phyloP scores from a whole-genome alignment of 2,888 invertebrate species.

The Elaeidobius kamerunicus region DNA sequence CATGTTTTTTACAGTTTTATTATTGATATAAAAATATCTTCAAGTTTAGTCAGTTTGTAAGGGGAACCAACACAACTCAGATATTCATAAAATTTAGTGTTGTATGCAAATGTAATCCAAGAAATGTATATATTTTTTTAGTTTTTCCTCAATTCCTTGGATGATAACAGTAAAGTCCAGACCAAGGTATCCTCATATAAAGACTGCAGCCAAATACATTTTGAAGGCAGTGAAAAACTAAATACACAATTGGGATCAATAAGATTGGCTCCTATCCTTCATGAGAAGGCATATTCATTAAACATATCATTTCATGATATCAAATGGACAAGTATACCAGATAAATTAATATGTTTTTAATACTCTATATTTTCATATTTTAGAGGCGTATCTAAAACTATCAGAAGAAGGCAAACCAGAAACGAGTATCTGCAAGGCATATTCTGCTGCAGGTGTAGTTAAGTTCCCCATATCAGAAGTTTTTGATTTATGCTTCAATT shows the following conservation, averaged over 20 bases:
- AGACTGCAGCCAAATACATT: conserved; percentile 21
- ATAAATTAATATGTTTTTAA: background rate
- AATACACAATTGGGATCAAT: conserved; percentile 23
- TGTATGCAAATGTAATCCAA: too few relatives aligned
- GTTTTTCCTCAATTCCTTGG: conserved; percentile 5
- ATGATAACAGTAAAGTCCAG: conserved; percentile 10
- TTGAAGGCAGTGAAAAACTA: conserved; percentile 26
- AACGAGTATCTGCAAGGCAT: conserved; percentile 30
- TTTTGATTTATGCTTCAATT: conserved; percentile 29
- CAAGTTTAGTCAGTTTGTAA: too few relatives aligned
- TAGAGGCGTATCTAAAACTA: conserved; percentile 33
- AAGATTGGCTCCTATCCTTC: conserved; percentile 8
- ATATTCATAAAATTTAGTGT: too few relatives aligned
- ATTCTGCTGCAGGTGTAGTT: conserved; percentile 19
- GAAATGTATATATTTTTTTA: conserved; percentile 10
- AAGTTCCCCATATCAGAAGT: conserved; percentile 14
- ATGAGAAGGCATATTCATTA: conserved; percentile 18
- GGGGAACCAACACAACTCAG: too few relatives aligned
- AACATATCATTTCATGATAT: conserved; percentile 31
- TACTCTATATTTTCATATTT: conserved; percentile 15
- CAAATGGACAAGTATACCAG: conserved; percentile 33
- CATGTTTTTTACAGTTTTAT: too few relatives aligned
- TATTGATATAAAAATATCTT: too few relatives aligned
- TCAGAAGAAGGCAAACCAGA: conserved; percentile 27
- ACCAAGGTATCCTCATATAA: conserved; percentile 8